These are phyloP conservation scores for Selenia dentaria DNA, from an alignment of 2,888 invertebrate species.

Conservation along the genomic window DNA sequence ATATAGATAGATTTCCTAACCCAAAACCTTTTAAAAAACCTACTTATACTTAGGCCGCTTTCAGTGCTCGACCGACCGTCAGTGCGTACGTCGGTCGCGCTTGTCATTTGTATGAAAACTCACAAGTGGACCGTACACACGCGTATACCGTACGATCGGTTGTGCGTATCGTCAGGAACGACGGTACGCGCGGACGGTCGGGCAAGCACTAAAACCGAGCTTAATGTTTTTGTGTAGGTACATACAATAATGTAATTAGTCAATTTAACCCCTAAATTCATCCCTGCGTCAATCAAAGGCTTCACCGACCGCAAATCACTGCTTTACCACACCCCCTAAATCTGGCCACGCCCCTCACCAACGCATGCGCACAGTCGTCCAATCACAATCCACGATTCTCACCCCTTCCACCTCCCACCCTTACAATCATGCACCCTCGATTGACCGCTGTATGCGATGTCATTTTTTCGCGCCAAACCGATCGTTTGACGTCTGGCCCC, in stretches of 20 bases:
- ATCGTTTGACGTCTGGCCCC: constrained; percentile 63
- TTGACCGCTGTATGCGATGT: constrained; percentile 75
- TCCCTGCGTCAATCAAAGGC: constrained; percentile 76
- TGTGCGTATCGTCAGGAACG: no score
- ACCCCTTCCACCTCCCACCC: constrained; percentile 43
- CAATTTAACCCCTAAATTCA: constrained; percentile 38
- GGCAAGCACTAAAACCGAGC: no score
- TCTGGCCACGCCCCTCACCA: constrained; percentile 60
- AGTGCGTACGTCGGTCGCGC: no score
- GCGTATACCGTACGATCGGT: no score
- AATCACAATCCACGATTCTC: constrained; percentile 49
- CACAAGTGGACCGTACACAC: no score
- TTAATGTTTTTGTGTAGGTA: no score
- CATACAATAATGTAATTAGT: constrained; percentile 5
- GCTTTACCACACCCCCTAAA: constrained; percentile 75
- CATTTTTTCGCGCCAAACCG: constrained; percentile 78
- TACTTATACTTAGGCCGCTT: no score
- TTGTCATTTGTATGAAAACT: no score
- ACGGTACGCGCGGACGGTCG: no score
- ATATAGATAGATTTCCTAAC: no score
- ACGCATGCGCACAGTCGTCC: constrained; percentile 68
- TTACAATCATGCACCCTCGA: constrained; percentile 63
- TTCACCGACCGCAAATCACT: constrained; percentile 79
- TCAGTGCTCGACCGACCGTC: no score
- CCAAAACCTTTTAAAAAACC: no score